phyloP scores from a whole-genome alignment of 2,113 vertebrate genomes.

The Leucoraja erinaceus region DNA sequence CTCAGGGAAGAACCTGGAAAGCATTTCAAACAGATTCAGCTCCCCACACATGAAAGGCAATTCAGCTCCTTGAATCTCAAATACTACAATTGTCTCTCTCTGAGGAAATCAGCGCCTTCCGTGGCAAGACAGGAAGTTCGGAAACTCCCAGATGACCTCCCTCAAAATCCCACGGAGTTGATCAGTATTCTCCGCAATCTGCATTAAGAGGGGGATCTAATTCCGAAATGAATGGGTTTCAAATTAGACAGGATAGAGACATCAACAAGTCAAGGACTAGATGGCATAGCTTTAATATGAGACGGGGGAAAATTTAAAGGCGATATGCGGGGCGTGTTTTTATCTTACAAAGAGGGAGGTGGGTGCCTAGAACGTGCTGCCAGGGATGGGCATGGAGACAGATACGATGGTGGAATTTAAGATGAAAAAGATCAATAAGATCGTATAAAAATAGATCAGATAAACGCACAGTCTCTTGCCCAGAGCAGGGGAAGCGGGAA shows the following conservation, averaged over 20 bases:
- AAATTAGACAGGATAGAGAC: not conserved
- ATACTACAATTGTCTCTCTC: not conserved
- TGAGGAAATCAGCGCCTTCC: not conserved
- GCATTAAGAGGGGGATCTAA: not conserved
- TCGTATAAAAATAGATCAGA: no score
- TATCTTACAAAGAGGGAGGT: no score
- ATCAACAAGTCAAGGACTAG: not conserved
- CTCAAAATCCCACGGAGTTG: not conserved
- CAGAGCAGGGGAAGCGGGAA: no score
- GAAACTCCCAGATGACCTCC: not conserved
- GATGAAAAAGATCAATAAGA: no score
- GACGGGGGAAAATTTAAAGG: no score
- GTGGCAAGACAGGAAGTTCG: not conserved
- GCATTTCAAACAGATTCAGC: not conserved
- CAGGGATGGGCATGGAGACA: no score
- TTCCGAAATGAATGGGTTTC: not conserved
- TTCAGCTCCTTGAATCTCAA: conserved; percentile 2
- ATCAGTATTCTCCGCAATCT: not conserved
- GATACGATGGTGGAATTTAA: no score
- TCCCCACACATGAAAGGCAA: not conserved
- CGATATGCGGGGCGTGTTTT: no score
- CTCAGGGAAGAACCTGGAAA: not conserved
- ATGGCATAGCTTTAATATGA: no score
- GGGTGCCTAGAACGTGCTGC: no score
- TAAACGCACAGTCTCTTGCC: no score